Evolutionary conservation across 2,888 invertebrate genomes (phyloP), one percentile per base, ranked within the genome.

Genomic region (Drosophila subsilvestris): DNA sequence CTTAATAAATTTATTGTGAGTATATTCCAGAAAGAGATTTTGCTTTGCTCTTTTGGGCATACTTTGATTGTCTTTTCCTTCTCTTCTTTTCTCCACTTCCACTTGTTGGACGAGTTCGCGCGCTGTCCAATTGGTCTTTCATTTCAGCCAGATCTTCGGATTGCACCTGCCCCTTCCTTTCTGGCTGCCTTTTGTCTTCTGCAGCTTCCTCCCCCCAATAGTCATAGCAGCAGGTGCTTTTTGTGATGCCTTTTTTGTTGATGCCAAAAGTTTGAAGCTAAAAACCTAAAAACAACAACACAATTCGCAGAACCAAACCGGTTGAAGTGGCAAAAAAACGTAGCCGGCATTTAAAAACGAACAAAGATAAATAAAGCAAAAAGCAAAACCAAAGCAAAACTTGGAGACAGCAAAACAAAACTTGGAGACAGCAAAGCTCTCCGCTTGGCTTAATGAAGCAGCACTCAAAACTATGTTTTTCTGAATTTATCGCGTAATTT

Each of bases 191-290:
- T 25, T 43, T 54, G 42, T 53, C 53, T 29, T 66, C 17, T 43
- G 29, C 63, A 63, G 45, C 43, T 70, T 68, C 43, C 44, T n/a
- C 27, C 42, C 22, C 22, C 9, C 27, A 51, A 25, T 48, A 54
- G 48, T 22, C 18, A 42, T n/a, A 43, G 25, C 45, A 72, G 72
- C 71, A 72, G 71, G 71, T 72, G 71, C 37, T 54, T 45, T 72
- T 59, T 58, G 54, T 50, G 47, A 9, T 69, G 25, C 7, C 7
- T 53, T 43, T 54, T 66, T 42, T 59, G 18, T 48, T 32, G 44
- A 29, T 70, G 5, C 54, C 48, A 48, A 70, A 68, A 47, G 29
- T 37, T 42, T 18, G n/a, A 43, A 67, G 67, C 49, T n/a, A n/a
- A n/a, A n/a, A n/a, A 22, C 22, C 6, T 17, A 14, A 17, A 22